Evolutionary conservation across 2,113 vertebrate species (phyloP), one percentile per base, ranked within the genome.

Genomic region (Nesoenas mayeri): DNA sequence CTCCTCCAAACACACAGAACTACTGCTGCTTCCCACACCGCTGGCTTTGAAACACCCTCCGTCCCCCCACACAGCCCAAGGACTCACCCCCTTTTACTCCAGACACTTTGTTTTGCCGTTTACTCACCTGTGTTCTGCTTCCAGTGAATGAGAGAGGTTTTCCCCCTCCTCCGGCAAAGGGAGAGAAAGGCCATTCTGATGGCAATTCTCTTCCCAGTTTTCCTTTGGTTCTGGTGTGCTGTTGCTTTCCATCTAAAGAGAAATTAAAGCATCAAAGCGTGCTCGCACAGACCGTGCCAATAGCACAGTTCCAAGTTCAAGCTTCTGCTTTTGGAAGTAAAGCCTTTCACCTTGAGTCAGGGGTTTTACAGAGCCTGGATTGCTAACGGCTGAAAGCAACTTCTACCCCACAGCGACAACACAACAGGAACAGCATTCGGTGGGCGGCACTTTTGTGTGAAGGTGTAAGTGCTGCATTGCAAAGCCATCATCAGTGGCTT

Each of bases 81-180:
- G 73, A 72, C 21, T 85, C 2, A 0, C 7, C 25, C 71, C 85
- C 29, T 16, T 44, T 85, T 56, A 80, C 38, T 57, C 34, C 79
- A 83, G 34, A 72, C 12, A 42, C 25, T 29, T 85, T n/a, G 26
- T 66, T 95, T 73, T 77, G 47, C 22, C 25, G 11, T 75, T 73
- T 65, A 66, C 95, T 96, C 89, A 99, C 99, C 99, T 98, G 98
- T 99, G 99, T 97, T 99, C 99, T 91, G 99, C 99, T 98, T 99
- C 99, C 97, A 99, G 95, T 65, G 99, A 99, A 93, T 99, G 99
- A 82, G 99, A 99, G 92, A 99, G 98, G 95, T 98, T 99, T 88
- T 99, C 99, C 10, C 98, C 98, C 96, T 99, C 98, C 96, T 99
- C 99, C 3, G 98, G 98, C 95, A 98, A 96, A 91, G 99, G 99